A percentile compares a stretch with the other conserved stretches of the same genome.
These are phyloP conservation scores for Spinus olivaceus DNA, from an alignment of 2,797 vertebrate species.

Conservation along the genomic window DNA sequence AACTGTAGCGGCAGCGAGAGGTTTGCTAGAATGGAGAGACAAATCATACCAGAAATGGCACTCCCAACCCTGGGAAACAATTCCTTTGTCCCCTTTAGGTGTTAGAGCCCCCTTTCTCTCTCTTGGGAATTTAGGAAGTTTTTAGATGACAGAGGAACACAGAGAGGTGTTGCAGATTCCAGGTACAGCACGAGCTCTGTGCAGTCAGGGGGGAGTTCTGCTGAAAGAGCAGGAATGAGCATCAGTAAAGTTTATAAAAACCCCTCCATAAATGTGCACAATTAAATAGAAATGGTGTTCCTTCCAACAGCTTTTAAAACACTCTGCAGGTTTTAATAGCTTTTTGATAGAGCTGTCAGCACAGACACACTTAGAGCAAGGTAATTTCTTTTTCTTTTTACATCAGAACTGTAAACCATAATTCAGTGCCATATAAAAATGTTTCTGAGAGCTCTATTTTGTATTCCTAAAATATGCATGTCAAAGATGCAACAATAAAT, in stretches of 20 bases:
- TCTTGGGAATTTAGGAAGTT: background rate
- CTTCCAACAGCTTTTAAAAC: background rate
- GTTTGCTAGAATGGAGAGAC: background rate
- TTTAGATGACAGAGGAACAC: background rate
- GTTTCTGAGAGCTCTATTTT: background rate
- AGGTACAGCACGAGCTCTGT: fast-evolving
- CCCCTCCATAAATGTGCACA: background rate
- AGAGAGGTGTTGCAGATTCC: fast-evolving
- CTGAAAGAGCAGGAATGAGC: background rate
- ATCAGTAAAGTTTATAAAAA: background rate
- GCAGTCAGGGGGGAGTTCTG: background rate
- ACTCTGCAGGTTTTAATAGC: background rate
- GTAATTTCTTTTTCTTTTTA: background rate
- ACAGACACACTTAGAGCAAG: background rate
- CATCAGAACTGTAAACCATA: background rate
- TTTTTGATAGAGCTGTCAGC: fast-evolving
- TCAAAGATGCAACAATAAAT: background rate
- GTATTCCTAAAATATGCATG: background rate
- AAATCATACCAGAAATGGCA: background rate
- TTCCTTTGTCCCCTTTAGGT: background rate
- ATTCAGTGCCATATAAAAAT: background rate
- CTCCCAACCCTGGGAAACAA: background rate
- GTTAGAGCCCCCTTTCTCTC: background rate
- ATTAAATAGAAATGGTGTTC: background rate
- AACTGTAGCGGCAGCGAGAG: background rate